phyloP scores from a whole-genome alignment of 2,113 vertebrate genomes.

The Chauna torquata region DNA sequence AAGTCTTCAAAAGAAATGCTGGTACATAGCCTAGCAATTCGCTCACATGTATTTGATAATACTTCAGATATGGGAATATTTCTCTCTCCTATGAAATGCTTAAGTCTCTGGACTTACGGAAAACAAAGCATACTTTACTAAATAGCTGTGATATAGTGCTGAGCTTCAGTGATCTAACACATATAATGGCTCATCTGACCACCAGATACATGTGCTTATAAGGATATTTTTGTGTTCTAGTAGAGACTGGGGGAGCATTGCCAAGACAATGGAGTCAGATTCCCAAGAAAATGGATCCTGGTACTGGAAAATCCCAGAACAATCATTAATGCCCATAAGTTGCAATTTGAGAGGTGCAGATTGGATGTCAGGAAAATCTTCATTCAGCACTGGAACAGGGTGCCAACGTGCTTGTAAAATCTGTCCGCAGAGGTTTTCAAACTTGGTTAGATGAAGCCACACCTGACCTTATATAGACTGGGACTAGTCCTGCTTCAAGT shows the following conservation, averaged over 20 bases:
- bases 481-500: neutral
- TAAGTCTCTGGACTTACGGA: neutral
- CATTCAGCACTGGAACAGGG: neutral
- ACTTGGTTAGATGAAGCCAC: neutral
- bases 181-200: neutral
- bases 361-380: neutral
- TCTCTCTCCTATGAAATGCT: neutral
- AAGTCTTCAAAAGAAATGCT: neutral
- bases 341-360: neutral
- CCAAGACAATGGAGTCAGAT: neutral
- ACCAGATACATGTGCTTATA: neutral
- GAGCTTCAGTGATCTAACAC: neutral
- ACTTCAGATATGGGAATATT: neutral
- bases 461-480: neutral
- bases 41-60: neutral
- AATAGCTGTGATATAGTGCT: neutral
- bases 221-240: neutral
- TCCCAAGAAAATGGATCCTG: neutral
- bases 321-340: neutral
- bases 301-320: neutral
- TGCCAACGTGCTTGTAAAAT: neutral
- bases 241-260: neutral
- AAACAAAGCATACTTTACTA: neutral
- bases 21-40: neutral
- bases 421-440: neutral